These are phyloP conservation scores for Cosmorhoe ocellata DNA, from an alignment of 2,888 invertebrate species.

Conservation along the genomic window DNA sequence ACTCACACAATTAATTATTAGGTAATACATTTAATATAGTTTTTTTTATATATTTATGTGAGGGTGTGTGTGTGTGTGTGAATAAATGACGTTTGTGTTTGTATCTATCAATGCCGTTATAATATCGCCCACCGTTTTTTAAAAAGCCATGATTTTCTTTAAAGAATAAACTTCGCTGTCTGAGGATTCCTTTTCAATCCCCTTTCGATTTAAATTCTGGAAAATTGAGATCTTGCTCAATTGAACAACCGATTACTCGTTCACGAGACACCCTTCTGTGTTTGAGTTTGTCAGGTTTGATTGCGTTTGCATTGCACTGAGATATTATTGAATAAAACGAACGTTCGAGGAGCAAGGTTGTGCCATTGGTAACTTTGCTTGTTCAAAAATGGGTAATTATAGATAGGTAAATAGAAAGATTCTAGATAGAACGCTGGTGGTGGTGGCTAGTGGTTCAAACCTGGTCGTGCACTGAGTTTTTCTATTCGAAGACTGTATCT, in stretches of 20 bases:
- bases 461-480: too few species aligned
- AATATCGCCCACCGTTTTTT: not conserved
- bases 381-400: not conserved
- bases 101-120: too few species aligned
- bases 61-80: too few species aligned
- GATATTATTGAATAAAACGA: conserved; percentile 66
- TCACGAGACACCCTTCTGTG: conserved; percentile 69
- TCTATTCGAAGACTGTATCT: too few species aligned
- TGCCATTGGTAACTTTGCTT: conserved; percentile 35
- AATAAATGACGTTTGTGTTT: too few species aligned
- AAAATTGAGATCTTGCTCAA: conserved; percentile 80
- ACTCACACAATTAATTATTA: too few species aligned
- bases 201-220: conserved; percentile 75
- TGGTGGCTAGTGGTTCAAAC: too few species aligned
- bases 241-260: conserved; percentile 79
- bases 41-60: too few species aligned
- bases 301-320: conserved; percentile 71
- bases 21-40: too few species aligned
- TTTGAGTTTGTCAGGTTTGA: conserved; percentile 77
- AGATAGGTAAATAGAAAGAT: too few species aligned
- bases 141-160: not conserved
- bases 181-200: conserved; percentile 68
- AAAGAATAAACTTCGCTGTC: conserved; percentile 5
- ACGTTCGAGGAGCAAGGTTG: conserved; percentile 45
- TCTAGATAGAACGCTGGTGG: too few species aligned